These are phyloP conservation scores for Melanotaenia pygmaea DNA, from an alignment of 2,797 vertebrate genomes.

Conservation along the genomic window DNA sequence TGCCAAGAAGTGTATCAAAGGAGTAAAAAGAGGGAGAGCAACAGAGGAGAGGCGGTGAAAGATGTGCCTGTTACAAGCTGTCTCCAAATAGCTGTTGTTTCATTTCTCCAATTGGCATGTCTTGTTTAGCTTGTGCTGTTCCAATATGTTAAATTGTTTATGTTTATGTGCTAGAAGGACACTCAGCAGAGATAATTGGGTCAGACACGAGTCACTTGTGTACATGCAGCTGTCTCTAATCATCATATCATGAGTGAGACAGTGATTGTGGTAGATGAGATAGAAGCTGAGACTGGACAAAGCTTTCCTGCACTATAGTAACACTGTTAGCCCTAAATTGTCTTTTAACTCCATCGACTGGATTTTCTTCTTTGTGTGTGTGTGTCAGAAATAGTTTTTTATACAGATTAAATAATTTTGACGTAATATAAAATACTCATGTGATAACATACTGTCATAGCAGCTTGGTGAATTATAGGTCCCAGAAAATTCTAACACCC, in stretches of 20 bases:
- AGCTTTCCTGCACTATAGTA: conserved; percentile 9
- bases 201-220: conserved; percentile 43
- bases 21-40: conserved; percentile 21
- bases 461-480: background rate
- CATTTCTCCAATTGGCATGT: conserved; percentile 45
- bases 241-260: conserved; percentile 33
- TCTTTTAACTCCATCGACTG: background rate
- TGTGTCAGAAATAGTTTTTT: background rate
- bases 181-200: conserved; percentile 30
- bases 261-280: conserved; percentile 16
- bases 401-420: background rate
- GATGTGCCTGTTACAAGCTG: conserved; percentile 36
- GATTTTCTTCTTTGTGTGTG: background rate
- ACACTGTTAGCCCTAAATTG: conserved; percentile 1
- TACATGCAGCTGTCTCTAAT: conserved; percentile 46
- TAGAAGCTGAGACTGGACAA: background rate
- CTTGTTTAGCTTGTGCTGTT: conserved; percentile 28
- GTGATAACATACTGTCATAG: background rate
- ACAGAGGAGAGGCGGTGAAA: conserved; percentile 27
- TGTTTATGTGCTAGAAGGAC: conserved; percentile 36
- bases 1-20: conserved; percentile 36
- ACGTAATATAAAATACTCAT: background rate
- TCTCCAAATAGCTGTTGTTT: conserved; percentile 46
- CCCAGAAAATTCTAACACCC: background rate
- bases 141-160: conserved; percentile 43